Conservation (phyloP, 2,113 vertebrate genomes). For the Nerophis ophidion region DNA sequence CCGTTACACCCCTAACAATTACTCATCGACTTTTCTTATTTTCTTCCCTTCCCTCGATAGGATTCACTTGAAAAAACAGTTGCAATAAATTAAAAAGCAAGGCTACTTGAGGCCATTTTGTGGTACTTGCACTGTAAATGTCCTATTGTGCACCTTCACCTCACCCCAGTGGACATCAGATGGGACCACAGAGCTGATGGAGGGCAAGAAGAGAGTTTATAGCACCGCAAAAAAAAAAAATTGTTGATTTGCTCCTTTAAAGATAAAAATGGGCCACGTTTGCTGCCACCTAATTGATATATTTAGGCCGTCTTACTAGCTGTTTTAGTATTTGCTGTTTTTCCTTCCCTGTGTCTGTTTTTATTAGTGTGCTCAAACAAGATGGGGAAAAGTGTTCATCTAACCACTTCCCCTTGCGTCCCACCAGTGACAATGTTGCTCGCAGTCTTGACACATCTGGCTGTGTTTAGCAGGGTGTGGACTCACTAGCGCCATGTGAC, state of each 20-base stretch:
- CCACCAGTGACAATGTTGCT: slow-evolving; percentile 40
- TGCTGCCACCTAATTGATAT: neutral
- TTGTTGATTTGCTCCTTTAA: slow-evolving; percentile 27
- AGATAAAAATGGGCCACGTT: slow-evolving; percentile 26
- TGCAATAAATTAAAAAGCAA: slow-evolving; percentile 6
- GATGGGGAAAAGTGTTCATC: slow-evolving; percentile 1
- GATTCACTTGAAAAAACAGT: neutral
- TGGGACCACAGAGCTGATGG: slow-evolving; percentile 21
- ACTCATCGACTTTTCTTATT: neutral
- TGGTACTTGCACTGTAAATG: slow-evolving; percentile 5
- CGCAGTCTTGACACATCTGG: slow-evolving; percentile 59
- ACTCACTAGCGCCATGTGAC: slow-evolving; percentile 61
- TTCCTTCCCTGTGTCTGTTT: neutral
- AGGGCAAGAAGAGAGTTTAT: slow-evolving; percentile 23
- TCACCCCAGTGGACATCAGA: slow-evolving; percentile 33
- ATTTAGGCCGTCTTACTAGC: neutral
- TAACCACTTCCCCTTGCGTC: slow-evolving; percentile 4
- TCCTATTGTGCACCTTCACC: slow-evolving; percentile 1
- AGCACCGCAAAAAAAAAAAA: slow-evolving; percentile 38
- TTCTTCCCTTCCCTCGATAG: neutral
- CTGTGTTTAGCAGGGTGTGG: slow-evolving; percentile 70
- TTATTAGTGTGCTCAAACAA: slow-evolving; percentile 3
- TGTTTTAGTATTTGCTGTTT: neutral
- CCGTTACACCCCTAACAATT: too few species aligned
- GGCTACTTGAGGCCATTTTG: neutral